Evolutionary conservation across 2,113 vertebrate species (phyloP).

Genomic region (Picathartes gymnocephalus): DNA sequence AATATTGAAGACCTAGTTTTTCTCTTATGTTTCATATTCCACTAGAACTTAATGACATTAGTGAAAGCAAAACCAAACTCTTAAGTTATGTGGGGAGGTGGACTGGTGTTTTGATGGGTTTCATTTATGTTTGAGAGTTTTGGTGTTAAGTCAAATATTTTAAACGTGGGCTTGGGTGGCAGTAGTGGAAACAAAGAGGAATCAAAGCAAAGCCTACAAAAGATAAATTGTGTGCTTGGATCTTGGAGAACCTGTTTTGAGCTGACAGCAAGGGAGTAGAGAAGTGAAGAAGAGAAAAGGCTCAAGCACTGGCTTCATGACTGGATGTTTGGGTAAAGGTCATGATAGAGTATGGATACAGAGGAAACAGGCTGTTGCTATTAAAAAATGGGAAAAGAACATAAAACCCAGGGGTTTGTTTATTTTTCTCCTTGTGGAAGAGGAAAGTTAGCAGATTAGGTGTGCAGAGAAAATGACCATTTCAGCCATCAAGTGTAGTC

Average conservation of each 20-base stretch:
- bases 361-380: not conserved
- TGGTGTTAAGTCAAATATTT: not conserved
- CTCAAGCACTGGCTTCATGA: not conserved
- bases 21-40: not conserved
- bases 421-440: not conserved
- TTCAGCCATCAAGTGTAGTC: not conserved
- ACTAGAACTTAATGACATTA: not conserved
- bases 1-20: not conserved
- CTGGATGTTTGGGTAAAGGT: not conserved
- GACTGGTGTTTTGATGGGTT: not conserved
- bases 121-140: not conserved
- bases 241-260: not conserved
- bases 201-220: not conserved
- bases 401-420: not conserved
- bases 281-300: not conserved
- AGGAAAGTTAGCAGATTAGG: not conserved
- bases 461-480: not conserved
- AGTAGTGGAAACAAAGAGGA: not conserved
- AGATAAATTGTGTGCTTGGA: not conserved
- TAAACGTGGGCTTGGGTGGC: not conserved
- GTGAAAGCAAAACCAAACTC: not conserved
- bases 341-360: not conserved
- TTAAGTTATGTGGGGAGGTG: not conserved
- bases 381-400: not conserved
- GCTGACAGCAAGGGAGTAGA: not conserved